Conservation (phyloP, 2,113 vertebrate genomes). For the Nyctereutes procyonoides region DNA sequence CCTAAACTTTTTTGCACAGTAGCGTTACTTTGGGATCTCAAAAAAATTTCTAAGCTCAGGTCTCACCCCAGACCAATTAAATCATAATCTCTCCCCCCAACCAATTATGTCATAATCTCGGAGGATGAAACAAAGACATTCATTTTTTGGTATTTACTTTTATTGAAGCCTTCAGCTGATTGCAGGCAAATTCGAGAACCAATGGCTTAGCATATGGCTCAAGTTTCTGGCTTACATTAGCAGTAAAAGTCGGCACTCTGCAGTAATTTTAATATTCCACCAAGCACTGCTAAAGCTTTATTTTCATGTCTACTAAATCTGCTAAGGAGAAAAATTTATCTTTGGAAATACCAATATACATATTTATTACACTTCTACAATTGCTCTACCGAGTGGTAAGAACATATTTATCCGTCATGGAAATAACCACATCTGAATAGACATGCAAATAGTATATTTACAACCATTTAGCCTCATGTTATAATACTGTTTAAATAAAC, state of each 20-base stretch:
- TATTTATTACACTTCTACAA: slow-evolving; percentile 49
- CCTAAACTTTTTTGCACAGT: not conserved
- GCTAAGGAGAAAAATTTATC: slow-evolving; percentile 28
- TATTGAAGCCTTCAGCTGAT: not conserved
- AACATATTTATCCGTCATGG: slow-evolving; percentile 16
- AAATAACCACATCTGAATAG: not conserved
- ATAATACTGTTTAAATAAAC: not conserved
- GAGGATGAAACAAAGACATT: not conserved
- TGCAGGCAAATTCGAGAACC: not conserved
- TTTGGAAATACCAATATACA: slow-evolving; percentile 22
- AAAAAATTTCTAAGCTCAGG: not conserved
- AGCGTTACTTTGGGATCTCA: not conserved
- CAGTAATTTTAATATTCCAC: not conserved
- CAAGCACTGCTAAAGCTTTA: slow-evolving; percentile 45
- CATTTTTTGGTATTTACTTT: slow-evolving; percentile 40
- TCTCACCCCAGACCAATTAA: not conserved
- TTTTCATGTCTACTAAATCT: slow-evolving; percentile 56
- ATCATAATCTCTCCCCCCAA: not conserved
- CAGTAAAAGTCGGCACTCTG: slow-evolving; percentile 35
- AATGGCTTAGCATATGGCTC: slow-evolving; percentile 44
- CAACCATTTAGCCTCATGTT: slow-evolving; percentile 11
- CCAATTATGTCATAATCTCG: not conserved
- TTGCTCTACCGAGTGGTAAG: not conserved
- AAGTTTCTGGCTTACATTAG: slow-evolving; percentile 40
- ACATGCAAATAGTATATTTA: slow-evolving; percentile 39